These are phyloP conservation scores for Paedocypris micromegethes DNA, from an alignment of 2,797 vertebrate species.

Conservation along the genomic window DNA sequence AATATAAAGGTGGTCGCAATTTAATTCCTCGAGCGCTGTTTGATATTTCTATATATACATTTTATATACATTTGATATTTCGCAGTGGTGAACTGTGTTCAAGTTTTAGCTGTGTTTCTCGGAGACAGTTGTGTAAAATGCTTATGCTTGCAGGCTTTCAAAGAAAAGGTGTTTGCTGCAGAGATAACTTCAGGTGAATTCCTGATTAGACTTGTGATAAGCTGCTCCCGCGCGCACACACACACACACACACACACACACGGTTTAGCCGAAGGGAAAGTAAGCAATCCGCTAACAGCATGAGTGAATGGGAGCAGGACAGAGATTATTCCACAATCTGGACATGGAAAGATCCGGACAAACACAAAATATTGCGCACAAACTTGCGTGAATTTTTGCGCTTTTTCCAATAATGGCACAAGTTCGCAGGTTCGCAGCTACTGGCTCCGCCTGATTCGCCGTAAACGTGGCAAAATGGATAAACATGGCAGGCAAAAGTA, in stretches of 20 bases:
- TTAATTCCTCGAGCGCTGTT: too few species aligned
- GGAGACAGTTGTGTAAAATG: slow-evolving; percentile 2
- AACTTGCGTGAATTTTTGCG: background rate
- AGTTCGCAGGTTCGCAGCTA: too few species aligned
- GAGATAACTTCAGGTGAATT: slow-evolving; percentile 43
- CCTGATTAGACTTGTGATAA: slow-evolving; percentile 35
- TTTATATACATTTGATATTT: too few species aligned
- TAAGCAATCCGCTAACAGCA: slow-evolving; percentile 34
- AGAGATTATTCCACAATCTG: slow-evolving; percentile 43
- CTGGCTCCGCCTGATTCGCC: too few species aligned
- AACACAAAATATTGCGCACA: too few species aligned
- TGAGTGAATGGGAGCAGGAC: slow-evolving; percentile 31
- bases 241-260: slow-evolving; percentile 16
- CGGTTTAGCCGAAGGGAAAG: slow-evolving; percentile 17
- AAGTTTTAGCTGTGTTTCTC: too few species aligned
- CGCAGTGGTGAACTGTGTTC: too few species aligned
- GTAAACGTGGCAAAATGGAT: too few species aligned
- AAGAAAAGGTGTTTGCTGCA: slow-evolving; percentile 37
- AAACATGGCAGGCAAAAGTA: too few species aligned
- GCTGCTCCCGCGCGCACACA: slow-evolving; percentile 10
- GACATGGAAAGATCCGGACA: slow-evolving; percentile 26
- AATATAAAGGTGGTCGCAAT: too few species aligned
- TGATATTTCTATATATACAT: too few species aligned
- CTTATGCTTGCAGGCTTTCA: slow-evolving; percentile 2
- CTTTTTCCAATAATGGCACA: background rate